Base-by-base conservation (phyloP, 2,113 vertebrate species). In the Otus sunia region DNA sequence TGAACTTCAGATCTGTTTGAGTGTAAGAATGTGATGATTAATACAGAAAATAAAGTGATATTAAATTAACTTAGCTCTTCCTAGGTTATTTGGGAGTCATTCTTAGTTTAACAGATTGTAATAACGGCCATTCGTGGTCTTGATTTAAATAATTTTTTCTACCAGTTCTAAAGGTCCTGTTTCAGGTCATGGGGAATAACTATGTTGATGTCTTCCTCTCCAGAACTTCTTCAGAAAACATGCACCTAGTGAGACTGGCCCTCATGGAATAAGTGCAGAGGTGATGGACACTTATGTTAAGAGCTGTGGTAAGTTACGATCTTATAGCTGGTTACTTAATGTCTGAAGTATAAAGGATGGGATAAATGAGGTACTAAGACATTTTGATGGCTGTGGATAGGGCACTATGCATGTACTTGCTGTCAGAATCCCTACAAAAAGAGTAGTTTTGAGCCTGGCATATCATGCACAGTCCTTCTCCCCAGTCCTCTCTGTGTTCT, bases 201-300 rank as follows among this genome's bases (percentile, higher is more conserved):
- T 30, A 45, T 74, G 16, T 72, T 88, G 52, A 59, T 56, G 41
- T 72, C 6, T 96, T 87, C 73, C 68, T 19, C 17, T 82, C 69
- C 95, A 99, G 99, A 99, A 99, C 95, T 99, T 99, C 96, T 99
- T 99, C 96, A 98, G 99, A 92, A 99, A 99, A 92, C 98, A 99
- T 2, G 99, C 99, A 3, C 99, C 99, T 6, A 99, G 99, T 96
- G 99, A 99, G 78, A 99, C 99, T 47, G 99, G 99, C 1, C 99
- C 99, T 6, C 98, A 99, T 27, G 99, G 99, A 56, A 99, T 99
- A 97, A 99, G 99, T 64, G 98, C 99, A 5, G 99, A 99, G 84
- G 99, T 99, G 92, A 99, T 99, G 99, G 99, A 99, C 97, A 99
- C 99, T 0, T 99, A 99, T 1, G 99, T 99, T n/a, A 99, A 99